phyloP scores from a whole-genome alignment of 2,888 invertebrate genomes.

The Pheosia gnoma region DNA sequence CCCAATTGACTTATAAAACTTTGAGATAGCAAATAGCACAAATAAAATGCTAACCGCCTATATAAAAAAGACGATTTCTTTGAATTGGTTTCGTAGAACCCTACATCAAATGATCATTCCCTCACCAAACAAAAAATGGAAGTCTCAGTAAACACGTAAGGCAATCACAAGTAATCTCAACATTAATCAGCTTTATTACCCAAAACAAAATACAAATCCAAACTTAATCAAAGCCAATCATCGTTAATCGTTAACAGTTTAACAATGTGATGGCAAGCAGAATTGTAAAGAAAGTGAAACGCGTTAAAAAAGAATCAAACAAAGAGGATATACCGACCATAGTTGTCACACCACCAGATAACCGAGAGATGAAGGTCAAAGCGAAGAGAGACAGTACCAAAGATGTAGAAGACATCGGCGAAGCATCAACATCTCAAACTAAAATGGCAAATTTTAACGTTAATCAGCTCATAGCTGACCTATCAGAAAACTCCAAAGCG shows the following conservation, averaged over 20 bases:
- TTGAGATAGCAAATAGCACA: no score
- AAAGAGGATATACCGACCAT: conserved; percentile 63
- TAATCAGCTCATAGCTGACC: conserved; percentile 73
- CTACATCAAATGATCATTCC: conserved; percentile 21
- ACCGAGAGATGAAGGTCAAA: conserved; percentile 71
- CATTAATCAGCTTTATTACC: conserved; percentile 28
- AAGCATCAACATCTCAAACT: conserved; percentile 42
- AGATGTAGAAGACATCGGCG: conserved; percentile 39
- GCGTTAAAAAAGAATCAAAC: conserved; percentile 80
- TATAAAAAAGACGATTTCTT: not conserved
- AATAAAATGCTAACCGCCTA: no score
- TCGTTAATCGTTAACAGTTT: conserved; percentile 54
- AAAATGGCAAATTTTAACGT: conserved; percentile 71
- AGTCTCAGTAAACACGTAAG: conserved; percentile 48
- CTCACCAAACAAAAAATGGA: conserved; percentile 31
- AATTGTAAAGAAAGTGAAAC: conserved; percentile 89
- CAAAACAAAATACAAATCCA: conserved; percentile 39
- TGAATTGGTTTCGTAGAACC: conserved; percentile 3
- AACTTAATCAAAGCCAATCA: conserved; percentile 58
- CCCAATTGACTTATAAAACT: no score
- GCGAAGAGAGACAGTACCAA: conserved; percentile 50
- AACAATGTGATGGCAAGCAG: conserved; percentile 87
- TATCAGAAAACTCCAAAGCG: conserved; percentile 74
- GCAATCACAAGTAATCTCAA: conserved; percentile 23
- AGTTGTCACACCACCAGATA: conserved; percentile 67